Conservation (phyloP, 2,797 vertebrate genomes). For the Acomys russatus region DNA sequence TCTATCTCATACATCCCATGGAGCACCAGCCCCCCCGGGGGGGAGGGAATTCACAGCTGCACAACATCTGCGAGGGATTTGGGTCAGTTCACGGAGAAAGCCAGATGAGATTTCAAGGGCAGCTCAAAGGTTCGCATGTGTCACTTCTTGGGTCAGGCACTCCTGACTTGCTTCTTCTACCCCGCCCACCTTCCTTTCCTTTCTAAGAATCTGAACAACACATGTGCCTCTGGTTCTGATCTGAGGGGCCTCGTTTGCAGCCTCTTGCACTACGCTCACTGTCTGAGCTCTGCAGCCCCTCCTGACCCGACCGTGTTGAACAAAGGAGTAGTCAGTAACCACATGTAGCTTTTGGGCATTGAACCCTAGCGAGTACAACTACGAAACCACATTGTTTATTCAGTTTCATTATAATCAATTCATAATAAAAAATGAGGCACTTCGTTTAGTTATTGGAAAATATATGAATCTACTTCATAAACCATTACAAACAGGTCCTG, state of each 20-base stretch:
- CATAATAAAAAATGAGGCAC: neutral
- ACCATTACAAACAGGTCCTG: constrained; percentile 1
- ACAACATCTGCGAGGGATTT: constrained; percentile 34
- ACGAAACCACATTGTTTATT: neutral
- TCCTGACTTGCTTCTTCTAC: neutral
- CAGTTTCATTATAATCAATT: constrained; percentile 34
- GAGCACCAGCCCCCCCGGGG: neutral
- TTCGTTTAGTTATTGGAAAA: neutral
- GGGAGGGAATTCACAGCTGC: constrained; percentile 73
- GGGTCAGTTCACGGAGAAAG: constrained; percentile 13
- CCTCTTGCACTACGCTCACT: neutral
- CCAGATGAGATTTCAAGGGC: constrained; percentile 13
- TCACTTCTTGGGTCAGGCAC: neutral
- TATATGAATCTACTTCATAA: constrained; percentile 8
- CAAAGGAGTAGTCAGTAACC: no score
- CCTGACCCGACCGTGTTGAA: neutral
- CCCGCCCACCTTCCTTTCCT: neutral
- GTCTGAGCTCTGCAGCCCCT: neutral
- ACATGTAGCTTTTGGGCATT: neutral
- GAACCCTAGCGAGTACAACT: neutral
- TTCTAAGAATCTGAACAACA: neutral
- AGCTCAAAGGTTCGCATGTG: constrained; percentile 14
- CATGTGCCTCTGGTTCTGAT: no score
- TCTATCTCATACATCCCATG: neutral
- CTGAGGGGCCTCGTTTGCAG: neutral